phyloP scores from a whole-genome alignment of 2,888 invertebrate species.

The Aphidoletes aphidimyza region DNA sequence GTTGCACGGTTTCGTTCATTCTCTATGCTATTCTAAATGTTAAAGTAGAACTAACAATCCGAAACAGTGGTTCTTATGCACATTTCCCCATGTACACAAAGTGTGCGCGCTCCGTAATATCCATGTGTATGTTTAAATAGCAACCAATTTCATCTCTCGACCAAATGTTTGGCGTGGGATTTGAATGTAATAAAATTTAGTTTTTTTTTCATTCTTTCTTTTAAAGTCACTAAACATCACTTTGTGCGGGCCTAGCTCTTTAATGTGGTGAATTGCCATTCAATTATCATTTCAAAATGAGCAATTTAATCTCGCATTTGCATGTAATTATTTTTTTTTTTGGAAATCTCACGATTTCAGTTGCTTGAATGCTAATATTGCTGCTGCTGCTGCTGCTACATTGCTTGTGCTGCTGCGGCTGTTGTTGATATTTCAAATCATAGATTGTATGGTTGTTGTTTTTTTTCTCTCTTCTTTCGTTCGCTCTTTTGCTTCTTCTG shows the following conservation, averaged over 20 bases:
- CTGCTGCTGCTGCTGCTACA: background rate
- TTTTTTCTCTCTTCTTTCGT: too few species aligned
- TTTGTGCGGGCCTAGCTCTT: background rate
- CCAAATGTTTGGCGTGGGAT: conserved; percentile 16
- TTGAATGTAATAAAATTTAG: background rate
- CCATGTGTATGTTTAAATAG: background rate
- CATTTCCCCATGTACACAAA: background rate
- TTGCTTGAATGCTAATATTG: background rate
- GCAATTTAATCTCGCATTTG: background rate
- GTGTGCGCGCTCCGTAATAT: too few species aligned
- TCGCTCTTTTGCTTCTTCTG: background rate
- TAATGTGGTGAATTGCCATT: background rate
- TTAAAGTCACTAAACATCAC: background rate
- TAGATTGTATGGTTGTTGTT: background rate
- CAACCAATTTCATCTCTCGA: conserved; percentile 15
- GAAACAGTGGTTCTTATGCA: conserved; percentile 27
- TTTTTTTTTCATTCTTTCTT: background rate
- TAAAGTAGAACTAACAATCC: background rate
- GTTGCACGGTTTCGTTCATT: background rate
- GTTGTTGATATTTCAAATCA: background rate
- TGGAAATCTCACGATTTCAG: conserved; percentile 2
- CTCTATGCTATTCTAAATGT: conserved; percentile 1
- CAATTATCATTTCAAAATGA: background rate
- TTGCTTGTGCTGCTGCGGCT: background rate
- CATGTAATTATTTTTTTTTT: conserved; percentile 1